Conservation (phyloP, 2,797 vertebrate genomes). For the Muraenolepis orangiensis region DNA sequence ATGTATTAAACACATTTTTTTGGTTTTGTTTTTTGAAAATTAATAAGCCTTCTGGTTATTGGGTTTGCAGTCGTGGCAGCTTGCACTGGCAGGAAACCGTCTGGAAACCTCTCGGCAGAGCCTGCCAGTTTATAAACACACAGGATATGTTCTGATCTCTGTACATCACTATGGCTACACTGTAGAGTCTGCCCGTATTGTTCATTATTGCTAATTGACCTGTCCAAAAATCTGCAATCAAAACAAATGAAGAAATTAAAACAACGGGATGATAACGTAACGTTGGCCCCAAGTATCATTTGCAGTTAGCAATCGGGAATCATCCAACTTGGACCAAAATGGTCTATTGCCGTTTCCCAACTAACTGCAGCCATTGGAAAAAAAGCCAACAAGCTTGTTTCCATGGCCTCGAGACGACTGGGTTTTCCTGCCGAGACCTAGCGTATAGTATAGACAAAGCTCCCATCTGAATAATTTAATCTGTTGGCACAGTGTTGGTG, state of each 20-base stretch:
- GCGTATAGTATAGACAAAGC: too few relatives aligned
- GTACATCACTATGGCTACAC: background rate
- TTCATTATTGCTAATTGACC: background rate
- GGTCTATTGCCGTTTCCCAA: background rate
- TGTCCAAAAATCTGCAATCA: background rate
- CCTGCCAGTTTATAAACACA: background rate
- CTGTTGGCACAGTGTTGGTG: too few relatives aligned
- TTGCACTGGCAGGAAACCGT: background rate
- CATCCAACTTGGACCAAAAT: too few relatives aligned
- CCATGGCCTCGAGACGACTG: too few relatives aligned
- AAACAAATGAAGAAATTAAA: background rate
- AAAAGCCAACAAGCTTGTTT: too few relatives aligned
- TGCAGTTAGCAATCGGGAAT: background rate
- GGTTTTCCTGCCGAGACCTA: too few relatives aligned
- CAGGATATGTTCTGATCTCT: background rate
- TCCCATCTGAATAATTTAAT: too few relatives aligned
- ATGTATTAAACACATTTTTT: too few relatives aligned
- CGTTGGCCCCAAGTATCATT: background rate
- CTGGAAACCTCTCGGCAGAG: background rate
- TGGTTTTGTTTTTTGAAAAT: too few relatives aligned
- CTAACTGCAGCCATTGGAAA: too few relatives aligned
- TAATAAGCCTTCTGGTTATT: too few relatives aligned
- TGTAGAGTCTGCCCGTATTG: background rate
- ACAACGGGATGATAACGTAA: background rate
- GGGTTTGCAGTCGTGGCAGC: too few relatives aligned